Evolutionary conservation across 2,113 vertebrate species (phyloP), one percentile per base, ranked within the genome.

Genomic region (Neolamprologus cancellatus): DNA sequence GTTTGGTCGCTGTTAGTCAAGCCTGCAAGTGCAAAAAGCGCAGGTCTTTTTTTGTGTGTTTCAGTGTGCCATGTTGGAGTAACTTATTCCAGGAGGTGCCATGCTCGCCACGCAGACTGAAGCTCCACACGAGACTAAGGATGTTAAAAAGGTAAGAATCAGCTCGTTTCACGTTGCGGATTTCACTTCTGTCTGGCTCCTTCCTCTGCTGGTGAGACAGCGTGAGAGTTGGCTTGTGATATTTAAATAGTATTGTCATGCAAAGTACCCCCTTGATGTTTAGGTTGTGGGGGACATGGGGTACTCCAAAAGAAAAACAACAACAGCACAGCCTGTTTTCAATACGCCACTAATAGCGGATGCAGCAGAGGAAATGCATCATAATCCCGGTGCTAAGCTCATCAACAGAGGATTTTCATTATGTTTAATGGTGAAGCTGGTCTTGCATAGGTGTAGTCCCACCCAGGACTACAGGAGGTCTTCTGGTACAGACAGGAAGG

Each of bases 91-190:
- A 82, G 90, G 89, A 94, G 94, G 83, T 93, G 96, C 96, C 90
- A 99, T 98, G 98, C 96, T 98, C 87, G 97, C 97, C 57, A 97
- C 96, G 76, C 96, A 97, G 83, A 81, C 94, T 55, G 98, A 97
- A 8, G 92, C 86, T 66, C 89, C 89, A 76, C 91, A 93, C 5
- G 96, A 97, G 57, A 88, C 96, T 15, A 96, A 96, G 94, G 96
- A 97, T 93, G 95, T 95, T 89, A 96, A 97, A 92, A 96, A 96
- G 97, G 98, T 98, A 96, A 83, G 41, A 78, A 78, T 69, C 8
- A 32, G 17, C 4, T 76, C 10, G 48, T 57, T 53, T 44, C 14
- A 30, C 11, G 8, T 6, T 23, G 12, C 9, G 9, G 8, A 3
- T 39, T 69, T 39, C 18, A 15, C 6, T 52, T 10, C 8, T 69